Base-by-base conservation (phyloP, 2,113 vertebrate genomes). In the Pungitius pungitius region DNA sequence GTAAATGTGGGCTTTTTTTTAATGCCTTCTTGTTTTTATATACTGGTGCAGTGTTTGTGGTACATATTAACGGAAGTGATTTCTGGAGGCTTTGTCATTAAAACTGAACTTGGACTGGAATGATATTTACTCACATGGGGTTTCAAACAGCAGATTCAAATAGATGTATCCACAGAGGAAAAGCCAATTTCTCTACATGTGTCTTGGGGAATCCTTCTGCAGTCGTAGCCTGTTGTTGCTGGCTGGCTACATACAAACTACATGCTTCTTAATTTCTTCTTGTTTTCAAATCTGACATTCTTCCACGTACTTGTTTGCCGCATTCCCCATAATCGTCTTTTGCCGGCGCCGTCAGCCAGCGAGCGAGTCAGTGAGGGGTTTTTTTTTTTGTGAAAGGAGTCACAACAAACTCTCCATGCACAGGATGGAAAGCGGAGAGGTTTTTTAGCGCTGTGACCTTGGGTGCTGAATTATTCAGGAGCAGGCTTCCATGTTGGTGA, bases 401-500 rank as follows among this genome's bases (percentile, higher is more conserved):
- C 85, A 84, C 65, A 89, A 86, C 86, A 85, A 89, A 83, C 72
- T 79, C 65, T 70, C 40, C 55, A 14, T 13, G 5, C 65, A 81
- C 37, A 49, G 27, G 43, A 55, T 30, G 63, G 71, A 56, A 57
- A 42, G 73, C 42, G 70, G 59, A 64, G 40, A 84, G 52, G 60
- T 81, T 87, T 30, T 86, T 88, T 64, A 75, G 63, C 37, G 70
- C 74, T 72, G 77, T 89, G 88, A 92, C 88, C 91, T 92, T 92
- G 90, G 77, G 49, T 83, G 64, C 69, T 92, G 81, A 91, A 91
- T 92, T 62, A 90, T 92, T 92, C 81, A 91, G 63, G 60, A 87
- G 67, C 56, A 84, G 68, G 58, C 79, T 80, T 75, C 81, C 64
- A 81, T 86, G 86, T 81, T 17, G 73, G 78, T 83, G 85, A 86